Evolutionary conservation across 2,113 vertebrate genomes (phyloP), one percentile per base, ranked within the genome.

Genomic region (Ctenomys sociabilis): DNA sequence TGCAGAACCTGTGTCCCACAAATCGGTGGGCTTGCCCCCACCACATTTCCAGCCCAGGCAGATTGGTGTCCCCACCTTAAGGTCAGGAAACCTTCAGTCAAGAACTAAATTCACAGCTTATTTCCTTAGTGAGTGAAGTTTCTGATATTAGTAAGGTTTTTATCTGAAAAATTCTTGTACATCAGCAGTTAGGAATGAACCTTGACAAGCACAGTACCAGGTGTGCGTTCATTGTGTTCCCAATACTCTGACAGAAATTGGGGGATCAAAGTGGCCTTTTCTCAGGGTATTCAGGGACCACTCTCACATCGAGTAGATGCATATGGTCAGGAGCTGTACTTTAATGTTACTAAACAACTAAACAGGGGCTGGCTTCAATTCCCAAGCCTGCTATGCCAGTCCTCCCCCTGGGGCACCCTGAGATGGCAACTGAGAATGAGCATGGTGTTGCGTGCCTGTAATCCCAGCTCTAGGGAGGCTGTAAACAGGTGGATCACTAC

Each of bases 1-100:
- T 35, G 73, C 54, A 57, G 88, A 19, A 52, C 19, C 32, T 8
- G 0, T 37, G 75, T 49, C 57, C 57, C 22, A 19, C 43, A n/a
- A 4, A n/a, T 40, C 30, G n/a, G 45, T 17, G 0, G 32, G 17
- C 0, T 32, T 26, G 49, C 3, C 26, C 12, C n/a, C 17, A 32
- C 45, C 57, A 37, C 52, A 16, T 30, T n/a, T 68, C 32, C 28
- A 54, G 83, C 19, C 22, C 21, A 40, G 43, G 32, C 19, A 73
- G 45, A 32, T 16, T 40, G 57, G 9, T 24, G 24, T 49, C 57
- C 66, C 57, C 59, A 45, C 28, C n/a, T 83, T 19, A 57, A 85
- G 63, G 64, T 4, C 70, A 43, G 37, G 30, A 88, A 63, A 37
- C 37, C 24, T 12, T 13, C 17, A 30, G 1, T 24, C 11, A 66